Percentiles rank a stretch among this genome's conserved stretches.
Conservation (phyloP, 92 coral and sea anemone genomes). For the Meandrina meandrites region DNA sequence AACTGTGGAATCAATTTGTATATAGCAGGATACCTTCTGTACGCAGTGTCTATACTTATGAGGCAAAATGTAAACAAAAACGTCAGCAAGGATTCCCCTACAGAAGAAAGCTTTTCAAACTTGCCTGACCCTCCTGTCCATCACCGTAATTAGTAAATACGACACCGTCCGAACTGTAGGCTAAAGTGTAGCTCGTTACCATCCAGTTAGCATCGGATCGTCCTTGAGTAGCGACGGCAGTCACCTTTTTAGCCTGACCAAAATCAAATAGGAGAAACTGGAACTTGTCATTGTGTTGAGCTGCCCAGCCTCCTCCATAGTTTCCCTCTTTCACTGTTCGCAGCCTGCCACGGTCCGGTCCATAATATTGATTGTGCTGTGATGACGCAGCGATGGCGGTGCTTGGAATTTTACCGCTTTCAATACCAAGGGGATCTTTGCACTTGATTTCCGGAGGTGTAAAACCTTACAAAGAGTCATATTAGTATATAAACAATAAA, state of each 20-base stretch:
- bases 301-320: slow-evolving; percentile 30
- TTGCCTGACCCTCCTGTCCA: slow-evolving; percentile 9
- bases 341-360: slow-evolving; percentile 66
- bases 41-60: too few species aligned
- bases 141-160: neutral
- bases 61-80: too few species aligned
- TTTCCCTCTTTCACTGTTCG: slow-evolving; percentile 57
- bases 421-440: slow-evolving; percentile 31
- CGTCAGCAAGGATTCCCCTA: neutral
- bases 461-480: slow-evolving; percentile 3
- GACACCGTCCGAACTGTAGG: slow-evolving; percentile 35
- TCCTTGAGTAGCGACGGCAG: slow-evolving; percentile 27
- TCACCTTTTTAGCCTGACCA: neutral
- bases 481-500: too few species aligned
- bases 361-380: slow-evolving; percentile 55
- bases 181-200: slow-evolving; percentile 70
- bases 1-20: too few species aligned
- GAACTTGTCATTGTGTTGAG: neutral
- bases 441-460: slow-evolving; percentile 36
- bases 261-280: slow-evolving; percentile 25
- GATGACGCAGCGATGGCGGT: slow-evolving; percentile 68
- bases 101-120: neutral
- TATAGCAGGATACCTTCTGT: too few species aligned
- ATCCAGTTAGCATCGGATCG: slow-evolving; percentile 70
- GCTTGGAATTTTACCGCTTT: slow-evolving; percentile 45